Conservation (phyloP, 2,888 invertebrate species). For the Spialia ferax region DNA sequence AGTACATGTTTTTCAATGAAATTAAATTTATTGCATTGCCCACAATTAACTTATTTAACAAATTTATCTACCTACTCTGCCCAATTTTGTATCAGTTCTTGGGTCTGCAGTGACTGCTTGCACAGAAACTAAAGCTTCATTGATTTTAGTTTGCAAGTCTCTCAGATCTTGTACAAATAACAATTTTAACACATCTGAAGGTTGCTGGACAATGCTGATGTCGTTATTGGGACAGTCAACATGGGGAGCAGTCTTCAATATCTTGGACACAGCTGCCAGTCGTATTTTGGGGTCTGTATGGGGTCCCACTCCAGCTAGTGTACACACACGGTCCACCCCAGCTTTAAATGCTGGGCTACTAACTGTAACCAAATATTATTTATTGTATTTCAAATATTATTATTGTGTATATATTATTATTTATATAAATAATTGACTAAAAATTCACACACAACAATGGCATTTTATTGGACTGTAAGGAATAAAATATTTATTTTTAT, state of each 20-base stretch:
- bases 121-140: slow-evolving; percentile 96
- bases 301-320: slow-evolving; percentile 83
- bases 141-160: slow-evolving; percentile 96
- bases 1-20: not conserved
- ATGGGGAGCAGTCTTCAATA: slow-evolving; percentile 93
- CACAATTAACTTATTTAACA: not conserved
- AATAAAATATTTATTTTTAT: too few relatives aligned
- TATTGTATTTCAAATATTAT: too few relatives aligned
- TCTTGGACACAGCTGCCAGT: slow-evolving; percentile 89
- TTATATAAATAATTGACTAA: too few relatives aligned
- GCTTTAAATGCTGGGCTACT: slow-evolving; percentile 93
- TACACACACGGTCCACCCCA: slow-evolving; percentile 93
- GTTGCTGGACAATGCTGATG: slow-evolving; percentile 66
- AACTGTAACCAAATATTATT: slow-evolving; percentile 83
- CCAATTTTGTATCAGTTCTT: slow-evolving; percentile 97
- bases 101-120: slow-evolving; percentile 98
- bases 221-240: slow-evolving; percentile 85
- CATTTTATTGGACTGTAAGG: too few relatives aligned
- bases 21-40: slow-evolving; percentile 4
- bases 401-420: too few relatives aligned
- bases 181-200: slow-evolving; percentile 90
- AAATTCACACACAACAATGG: too few relatives aligned
- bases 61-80: slow-evolving; percentile 93
- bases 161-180: slow-evolving; percentile 94
- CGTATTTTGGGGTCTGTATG: slow-evolving; percentile 76